Base-by-base conservation (phyloP, 2,888 invertebrate species). In the Palloptera scutellata region DNA sequence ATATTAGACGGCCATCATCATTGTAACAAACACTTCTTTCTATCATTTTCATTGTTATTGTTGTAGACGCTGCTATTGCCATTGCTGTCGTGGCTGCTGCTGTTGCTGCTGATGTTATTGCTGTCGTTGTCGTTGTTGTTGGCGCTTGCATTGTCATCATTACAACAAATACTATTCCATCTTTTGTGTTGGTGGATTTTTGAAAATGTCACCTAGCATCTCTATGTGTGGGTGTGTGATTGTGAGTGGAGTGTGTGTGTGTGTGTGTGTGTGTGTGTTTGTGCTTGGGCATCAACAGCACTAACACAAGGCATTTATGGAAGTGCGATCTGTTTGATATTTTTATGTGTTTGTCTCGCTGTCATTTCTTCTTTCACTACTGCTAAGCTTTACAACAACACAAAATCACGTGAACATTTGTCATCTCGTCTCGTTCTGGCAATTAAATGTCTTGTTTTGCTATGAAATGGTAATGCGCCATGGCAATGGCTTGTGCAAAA, bases 201-300 rank as follows among this genome's bases (percentile, higher is more conserved):
- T 58, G 64, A 64, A 65, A 70, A 64, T 66, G 64, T 51, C 66
- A 66, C 63, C 68, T 68, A 64, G 70, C 68, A 66, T 66, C 62
- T 70, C 61, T 61, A 57, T 57, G 68, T 51, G 9, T 15, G 17
- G 59, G 59, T 48, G 51, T 51, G 40, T 51, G 13, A 30, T 43
- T 67, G 43, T 60, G 57, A 10, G 13, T 13, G 59, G 59, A 41
- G 51, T 51, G 40, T 51, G 13, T 48, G 60, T 67, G 43, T 60
- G 9, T 15, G 17, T 62, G 59, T 48, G 51, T 51, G 40, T 51
- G 13, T 48, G 60, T 67, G 43, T 60, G 57, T 42, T 40, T 12
- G 57, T n/a, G n/a, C n/a, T n/a, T n/a, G n/a, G n/a, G n/a, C 45
- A 51, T 40, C 52, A 58, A 61, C 61, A 68, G 57, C 64, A 64